Conservation (phyloP, 1,140 invertebrate genomes). For the Armadillidium nasatum region DNA sequence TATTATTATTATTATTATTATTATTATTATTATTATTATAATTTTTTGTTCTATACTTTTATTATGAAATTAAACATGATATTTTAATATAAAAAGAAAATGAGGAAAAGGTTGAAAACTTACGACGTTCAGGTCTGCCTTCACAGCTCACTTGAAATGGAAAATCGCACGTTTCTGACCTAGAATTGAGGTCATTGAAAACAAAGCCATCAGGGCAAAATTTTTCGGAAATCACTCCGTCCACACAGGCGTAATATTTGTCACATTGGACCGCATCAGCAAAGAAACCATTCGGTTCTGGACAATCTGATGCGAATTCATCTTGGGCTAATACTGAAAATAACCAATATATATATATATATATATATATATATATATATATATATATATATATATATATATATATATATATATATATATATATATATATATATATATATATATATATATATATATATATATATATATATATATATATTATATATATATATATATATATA, state of each 20-base stretch:
- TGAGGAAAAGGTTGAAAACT: conserved; percentile 52
- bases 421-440: conserved; percentile 15
- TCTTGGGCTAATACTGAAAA: conserved; percentile 26
- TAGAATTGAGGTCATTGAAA: conserved; percentile 73
- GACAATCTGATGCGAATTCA: conserved; percentile 48
- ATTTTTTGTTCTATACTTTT: too few species aligned
- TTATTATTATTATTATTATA: too few species aligned
- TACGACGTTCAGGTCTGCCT: conserved; percentile 76
- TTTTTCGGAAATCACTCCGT: conserved; percentile 66
- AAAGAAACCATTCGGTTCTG: conserved; percentile 50
- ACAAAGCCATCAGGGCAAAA: conserved; percentile 79
- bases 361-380: conserved; percentile 12
- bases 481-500: too few species aligned
- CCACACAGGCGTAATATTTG: conserved; percentile 74
- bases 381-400: conserved; percentile 13
- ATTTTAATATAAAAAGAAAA: too few species aligned
- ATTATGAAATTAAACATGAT: not conserved
- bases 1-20: too few species aligned
- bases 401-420: conserved; percentile 12
- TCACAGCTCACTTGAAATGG: conserved; percentile 70
- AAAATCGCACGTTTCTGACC: conserved; percentile 83
- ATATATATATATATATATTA: not conserved
- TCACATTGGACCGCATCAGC: conserved; percentile 55
- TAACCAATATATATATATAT: not conserved
- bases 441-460: not conserved